Percentiles rank a stretch among this genome's conserved stretches.
Evolutionary conservation across 2,113 vertebrate genomes (phyloP).

Genomic region (Lipotes vexillifer): DNA sequence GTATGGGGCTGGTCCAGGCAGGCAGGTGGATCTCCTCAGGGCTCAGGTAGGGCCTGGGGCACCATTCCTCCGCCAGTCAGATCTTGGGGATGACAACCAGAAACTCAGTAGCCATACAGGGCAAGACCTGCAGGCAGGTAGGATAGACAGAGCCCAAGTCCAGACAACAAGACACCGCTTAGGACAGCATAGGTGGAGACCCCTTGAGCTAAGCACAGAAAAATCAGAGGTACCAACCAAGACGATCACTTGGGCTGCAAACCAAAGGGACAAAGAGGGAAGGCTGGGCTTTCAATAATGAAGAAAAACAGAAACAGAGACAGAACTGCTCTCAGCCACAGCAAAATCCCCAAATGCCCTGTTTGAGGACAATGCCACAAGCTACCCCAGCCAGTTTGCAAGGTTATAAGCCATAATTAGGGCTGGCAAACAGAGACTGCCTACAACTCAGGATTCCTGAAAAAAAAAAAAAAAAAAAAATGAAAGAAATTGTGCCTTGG

Average conservation of each 20-base stretch:
- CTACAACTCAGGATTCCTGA: neutral
- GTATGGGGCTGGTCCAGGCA: neutral
- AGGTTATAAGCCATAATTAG: neutral
- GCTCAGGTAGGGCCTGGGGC: neutral
- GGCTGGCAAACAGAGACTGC: neutral
- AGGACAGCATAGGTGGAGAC: neutral
- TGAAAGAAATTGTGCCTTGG: neutral
- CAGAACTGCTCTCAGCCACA: neutral
- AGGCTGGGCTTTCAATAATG: neutral
- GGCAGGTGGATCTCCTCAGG: neutral
- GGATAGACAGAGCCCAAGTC: neutral
- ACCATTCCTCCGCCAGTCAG: neutral
- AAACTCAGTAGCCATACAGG: neutral
- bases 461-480: neutral
- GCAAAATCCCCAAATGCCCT: neutral
- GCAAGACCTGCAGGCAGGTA: neutral
- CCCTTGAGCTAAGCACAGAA: neutral
- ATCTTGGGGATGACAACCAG: neutral
- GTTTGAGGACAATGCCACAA: neutral
- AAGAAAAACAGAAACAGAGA: neutral
- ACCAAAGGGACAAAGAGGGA: neutral
- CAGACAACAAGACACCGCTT: neutral
- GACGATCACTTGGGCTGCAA: neutral
- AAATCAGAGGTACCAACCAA: neutral
- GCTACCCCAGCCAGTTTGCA: neutral